A percentile compares a stretch with the other conserved stretches of the same genome.
These are phyloP conservation scores for Ictalurus furcatus DNA, from an alignment of 2,113 vertebrate species.

Conservation along the genomic window DNA sequence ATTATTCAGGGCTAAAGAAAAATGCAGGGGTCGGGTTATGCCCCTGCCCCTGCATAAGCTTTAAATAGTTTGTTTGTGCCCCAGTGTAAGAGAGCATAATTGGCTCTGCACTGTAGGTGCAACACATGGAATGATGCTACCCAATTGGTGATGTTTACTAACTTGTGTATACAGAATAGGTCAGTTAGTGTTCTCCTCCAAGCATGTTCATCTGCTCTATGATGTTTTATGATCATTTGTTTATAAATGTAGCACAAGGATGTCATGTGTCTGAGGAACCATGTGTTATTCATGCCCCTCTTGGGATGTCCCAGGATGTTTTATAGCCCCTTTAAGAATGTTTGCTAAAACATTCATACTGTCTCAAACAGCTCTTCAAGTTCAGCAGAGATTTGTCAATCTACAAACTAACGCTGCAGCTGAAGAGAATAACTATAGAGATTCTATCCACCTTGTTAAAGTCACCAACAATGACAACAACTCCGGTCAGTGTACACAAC, in stretches of 20 bases:
- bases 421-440: slow-evolving; percentile 57
- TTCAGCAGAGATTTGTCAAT: slow-evolving; percentile 52
- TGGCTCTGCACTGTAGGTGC: background rate
- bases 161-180: background rate
- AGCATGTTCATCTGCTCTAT: background rate
- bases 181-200: background rate
- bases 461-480: slow-evolving; percentile 42
- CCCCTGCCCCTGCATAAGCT: background rate
- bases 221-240: background rate
- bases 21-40: too few species aligned
- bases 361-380: slow-evolving; percentile 51
- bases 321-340: background rate
- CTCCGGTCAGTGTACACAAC: slow-evolving; percentile 52
- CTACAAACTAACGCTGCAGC: background rate
- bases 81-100: background rate
- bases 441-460: slow-evolving; percentile 58
- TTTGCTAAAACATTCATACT: background rate
- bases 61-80: background rate
- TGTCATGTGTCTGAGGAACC: background rate
- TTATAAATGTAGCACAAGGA: background rate
- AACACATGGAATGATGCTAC: background rate
- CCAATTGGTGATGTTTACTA: background rate
- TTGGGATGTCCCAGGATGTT: background rate
- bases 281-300: background rate
- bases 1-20: too few species aligned